These are phyloP conservation scores for Zygogramma bicolorata DNA, from an alignment of 2,888 invertebrate genomes.

Conservation along the genomic window DNA sequence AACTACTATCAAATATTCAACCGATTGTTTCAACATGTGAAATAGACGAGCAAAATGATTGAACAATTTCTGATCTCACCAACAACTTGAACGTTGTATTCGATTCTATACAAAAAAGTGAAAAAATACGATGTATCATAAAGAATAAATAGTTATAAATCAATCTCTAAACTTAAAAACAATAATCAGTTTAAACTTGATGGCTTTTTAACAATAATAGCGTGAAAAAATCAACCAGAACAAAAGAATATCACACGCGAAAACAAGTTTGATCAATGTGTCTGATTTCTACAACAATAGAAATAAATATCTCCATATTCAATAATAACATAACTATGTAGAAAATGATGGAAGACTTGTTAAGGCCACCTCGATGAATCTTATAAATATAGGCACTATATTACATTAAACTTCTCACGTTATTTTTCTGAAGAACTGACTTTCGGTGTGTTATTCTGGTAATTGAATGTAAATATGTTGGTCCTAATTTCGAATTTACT, in stretches of 20 bases:
- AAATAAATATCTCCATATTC: not conserved
- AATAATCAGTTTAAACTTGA: not conserved
- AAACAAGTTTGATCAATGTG: not conserved
- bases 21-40: not conserved
- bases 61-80: not conserved
- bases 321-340: not conserved
- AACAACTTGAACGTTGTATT: not conserved
- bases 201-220: not conserved
- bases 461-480: conserved; percentile 46
- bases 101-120: not conserved
- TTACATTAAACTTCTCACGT: not conserved
- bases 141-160: not conserved
- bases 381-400: not conserved
- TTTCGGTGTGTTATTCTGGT: conserved; percentile 7
- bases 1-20: too few relatives aligned
- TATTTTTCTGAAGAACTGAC: not conserved
- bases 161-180: not conserved
- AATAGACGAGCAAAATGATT: not conserved
- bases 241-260: not conserved
- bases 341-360: not conserved
- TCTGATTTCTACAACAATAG: not conserved
- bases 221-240: not conserved
- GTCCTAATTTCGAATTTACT: conserved; percentile 51
- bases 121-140: not conserved
- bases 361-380: not conserved